Base-by-base conservation (phyloP, 2,797 vertebrate genomes). In the Melanotaenia pygmaea region DNA sequence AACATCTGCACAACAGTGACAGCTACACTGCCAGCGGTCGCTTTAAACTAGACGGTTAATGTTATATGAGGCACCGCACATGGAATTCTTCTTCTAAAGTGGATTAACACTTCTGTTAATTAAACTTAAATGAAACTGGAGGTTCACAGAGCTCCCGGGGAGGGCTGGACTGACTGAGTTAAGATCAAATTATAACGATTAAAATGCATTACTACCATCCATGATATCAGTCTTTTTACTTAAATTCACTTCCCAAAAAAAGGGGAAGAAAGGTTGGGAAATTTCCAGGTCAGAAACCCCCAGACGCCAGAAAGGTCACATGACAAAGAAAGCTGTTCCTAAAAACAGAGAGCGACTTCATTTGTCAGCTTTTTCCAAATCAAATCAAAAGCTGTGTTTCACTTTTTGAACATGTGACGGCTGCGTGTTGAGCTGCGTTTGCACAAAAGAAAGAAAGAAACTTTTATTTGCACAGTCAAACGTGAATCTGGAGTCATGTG, bases 261-360 rank as follows among this genome's bases (percentile, higher is more conserved):
- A 59, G 37, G 37, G 47, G 59, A 77, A 72, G 14, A 68, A 72
- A 74, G 30, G 59, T 35, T n/a, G 12, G 0, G 30, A 57, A 67
- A 65, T 68, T 77, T 75, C 38, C 10, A 65, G 67, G 54, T 32
- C 26, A 61, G 47, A 1, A 1, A 54, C 37, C 32, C 35, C 0
- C 5, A 9, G 16, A 69, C 28, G 58, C n/a, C 37, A 75, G 53
- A 34, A 14, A 13, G 10, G 57, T 76, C 84, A 81, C 80, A 74
- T 86, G 85, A 88, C 76, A 60, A 32, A 74, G 63, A 76, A 62
- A 65, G 38, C 28, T 8, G 13, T 61, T 22, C 38, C 45, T 1
- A 20, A 59, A 83, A 78, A 88, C 70, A 78, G 47, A 57, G 73
- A 4, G 1, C 53, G 5, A 3, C 75, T 90, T 90, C 59, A 70